A percentile compares a stretch with the other conserved stretches of the same genome.
Evolutionary conservation across 2,113 vertebrate species (phyloP).

Genomic region (Caracal caracal): DNA sequence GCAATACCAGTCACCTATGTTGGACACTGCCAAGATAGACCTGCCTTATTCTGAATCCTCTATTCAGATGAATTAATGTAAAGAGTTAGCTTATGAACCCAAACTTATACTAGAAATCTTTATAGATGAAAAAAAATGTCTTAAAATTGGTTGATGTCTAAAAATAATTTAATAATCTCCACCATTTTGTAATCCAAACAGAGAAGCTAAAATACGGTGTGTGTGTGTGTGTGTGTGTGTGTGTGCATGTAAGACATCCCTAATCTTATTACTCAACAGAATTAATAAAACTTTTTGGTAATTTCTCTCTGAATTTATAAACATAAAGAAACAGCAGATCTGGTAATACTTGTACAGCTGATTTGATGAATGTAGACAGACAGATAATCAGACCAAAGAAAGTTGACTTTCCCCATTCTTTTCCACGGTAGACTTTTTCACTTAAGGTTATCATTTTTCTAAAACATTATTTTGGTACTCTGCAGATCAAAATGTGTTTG

Average conservation of each 20-base stretch:
- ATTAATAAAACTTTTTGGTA: not conserved
- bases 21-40: not conserved
- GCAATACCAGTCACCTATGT: not conserved
- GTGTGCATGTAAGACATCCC: not conserved
- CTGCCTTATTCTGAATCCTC: slow-evolving; percentile 8
- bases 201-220: not conserved
- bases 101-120: slow-evolving; percentile 3
- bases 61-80: not conserved
- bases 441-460: slow-evolving; percentile 62
- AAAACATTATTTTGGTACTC: slow-evolving; percentile 32
- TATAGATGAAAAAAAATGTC: slow-evolving; percentile 16
- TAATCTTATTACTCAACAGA: not conserved
- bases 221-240: not conserved
- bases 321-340: not conserved
- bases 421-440: not conserved
- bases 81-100: not conserved
- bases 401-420: not conserved
- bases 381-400: not conserved
- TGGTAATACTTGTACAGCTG: not conserved
- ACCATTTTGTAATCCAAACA: not conserved
- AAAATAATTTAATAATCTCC: not conserved
- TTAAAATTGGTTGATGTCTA: not conserved
- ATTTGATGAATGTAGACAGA: slow-evolving; percentile 7
- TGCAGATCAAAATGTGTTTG: slow-evolving; percentile 62
- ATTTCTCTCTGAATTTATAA: not conserved